phyloP scores from a whole-genome alignment of 2,113 vertebrate species.

The Hymenochirus boettgeri region DNA sequence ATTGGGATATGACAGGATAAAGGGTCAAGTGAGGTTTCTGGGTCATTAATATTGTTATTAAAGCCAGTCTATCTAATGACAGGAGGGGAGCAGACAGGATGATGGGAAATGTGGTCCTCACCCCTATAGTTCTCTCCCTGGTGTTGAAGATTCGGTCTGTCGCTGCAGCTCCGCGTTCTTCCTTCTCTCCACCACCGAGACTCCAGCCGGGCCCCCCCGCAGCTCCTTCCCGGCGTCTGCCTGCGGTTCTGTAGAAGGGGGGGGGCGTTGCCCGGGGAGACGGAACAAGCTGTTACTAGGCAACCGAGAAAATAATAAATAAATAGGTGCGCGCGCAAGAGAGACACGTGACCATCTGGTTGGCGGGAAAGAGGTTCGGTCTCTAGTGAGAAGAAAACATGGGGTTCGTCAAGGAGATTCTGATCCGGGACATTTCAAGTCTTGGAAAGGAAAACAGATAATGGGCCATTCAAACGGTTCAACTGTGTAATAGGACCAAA shows the following conservation, averaged over 20 bases:
- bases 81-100: background rate
- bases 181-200: conserved; percentile 51
- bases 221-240: too few relatives aligned
- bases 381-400: conserved; percentile 61
- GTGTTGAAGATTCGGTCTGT: conserved; percentile 68
- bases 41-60: too few relatives aligned
- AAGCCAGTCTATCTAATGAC: too few relatives aligned
- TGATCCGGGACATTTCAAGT: conserved; percentile 87
- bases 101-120: conserved; percentile 45
- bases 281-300: background rate
- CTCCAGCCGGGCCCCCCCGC: too few relatives aligned
- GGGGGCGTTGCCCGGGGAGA: fast-evolving
- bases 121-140: conserved; percentile 69
- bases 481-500: conserved; percentile 86
- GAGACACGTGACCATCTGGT: too few relatives aligned
- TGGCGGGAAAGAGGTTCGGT: conserved; percentile 8
- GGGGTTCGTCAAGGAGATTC: conserved; percentile 72
- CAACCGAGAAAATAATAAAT: too few relatives aligned
- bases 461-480: conserved; percentile 85
- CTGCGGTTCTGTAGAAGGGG: background rate
- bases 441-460: conserved; percentile 80
- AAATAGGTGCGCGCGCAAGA: too few relatives aligned
- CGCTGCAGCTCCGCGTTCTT: conserved; percentile 64
- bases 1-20: too few relatives aligned
- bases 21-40: too few relatives aligned